Evolutionary conservation across 2,113 vertebrate genomes (phyloP), one percentile per base, ranked within the genome.

Genomic region (Paedocypris sp.): DNA sequence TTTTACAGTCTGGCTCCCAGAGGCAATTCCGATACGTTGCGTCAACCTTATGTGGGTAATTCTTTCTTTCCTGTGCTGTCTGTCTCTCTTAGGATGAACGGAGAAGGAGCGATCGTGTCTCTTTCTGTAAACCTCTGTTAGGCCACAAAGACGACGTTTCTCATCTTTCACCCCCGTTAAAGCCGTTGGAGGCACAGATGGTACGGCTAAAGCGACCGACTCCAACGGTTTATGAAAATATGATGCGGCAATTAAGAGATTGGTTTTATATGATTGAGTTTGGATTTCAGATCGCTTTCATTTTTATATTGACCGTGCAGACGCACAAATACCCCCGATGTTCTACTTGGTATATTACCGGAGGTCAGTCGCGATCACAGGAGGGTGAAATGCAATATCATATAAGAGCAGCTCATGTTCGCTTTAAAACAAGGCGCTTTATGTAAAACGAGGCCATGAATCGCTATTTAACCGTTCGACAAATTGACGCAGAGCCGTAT

Each of bases 51-150:
- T 13, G 45, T 43, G 41, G 33, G 54, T 42, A 54, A 61, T 68
- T 72, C 60, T 49, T 43, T 43, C 25, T 51, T 67, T 60, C 54
- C 60, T 67, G 13, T 15, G 23, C 56, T 54, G 53, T 58, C 60
- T 52, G 29, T 41, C 45, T 61, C 62, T 58, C 57, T 70, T 70
- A 62, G 33, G 59, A 39, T 49, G 29, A 50, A 32, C 43, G 38
- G 13, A 6, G 36, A 49, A 26, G 6, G 19, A 35, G 26, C 31
- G 6, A 2, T 10, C 3, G 18, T 26, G 41, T 47, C 52, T 39
- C 28, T 46, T 66, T 25, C 12, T 22, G 16, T 15, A 51, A 13
- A 42, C n/a, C 13, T 13, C 36, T 15, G 6, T 43, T 32, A 43
- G 10, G 25, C 13, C 39, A 8, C 11, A 9, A 51, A 46, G 41